These are phyloP conservation scores for Stenurella melanura DNA, from an alignment of 2,888 invertebrate species.

Conservation along the genomic window DNA sequence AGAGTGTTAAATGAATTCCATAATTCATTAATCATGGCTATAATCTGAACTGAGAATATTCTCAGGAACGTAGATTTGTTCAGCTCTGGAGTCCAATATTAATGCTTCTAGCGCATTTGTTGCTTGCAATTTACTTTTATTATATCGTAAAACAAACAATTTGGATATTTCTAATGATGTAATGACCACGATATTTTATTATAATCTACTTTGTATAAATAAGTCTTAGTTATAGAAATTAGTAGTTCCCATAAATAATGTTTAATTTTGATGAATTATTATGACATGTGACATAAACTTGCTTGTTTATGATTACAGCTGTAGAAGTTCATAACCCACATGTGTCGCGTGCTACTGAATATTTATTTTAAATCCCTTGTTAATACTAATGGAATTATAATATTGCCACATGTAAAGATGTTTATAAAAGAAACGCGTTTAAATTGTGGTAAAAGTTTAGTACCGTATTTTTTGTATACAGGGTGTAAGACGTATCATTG, in stretches of 20 bases:
- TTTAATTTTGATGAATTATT: slow-evolving; percentile 2
- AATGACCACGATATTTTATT: background rate
- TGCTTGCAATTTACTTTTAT: too few relatives aligned
- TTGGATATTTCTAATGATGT: too few relatives aligned
- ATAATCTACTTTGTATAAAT: background rate
- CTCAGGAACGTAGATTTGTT: too few relatives aligned
- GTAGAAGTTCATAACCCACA: background rate
- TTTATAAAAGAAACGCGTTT: slow-evolving; percentile 9
- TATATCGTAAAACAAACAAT: too few relatives aligned
- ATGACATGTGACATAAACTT: background rate
- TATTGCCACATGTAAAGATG: slow-evolving; percentile 34
- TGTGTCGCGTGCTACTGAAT: background rate
- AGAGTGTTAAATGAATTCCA: too few relatives aligned
- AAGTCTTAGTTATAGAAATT: background rate
- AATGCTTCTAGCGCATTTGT: too few relatives aligned
- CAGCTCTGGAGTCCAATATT: too few relatives aligned
- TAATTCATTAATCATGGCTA: too few relatives aligned
- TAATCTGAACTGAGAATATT: too few relatives aligned
- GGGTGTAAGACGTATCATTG: too few relatives aligned
- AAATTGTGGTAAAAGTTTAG: background rate
- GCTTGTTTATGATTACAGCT: slow-evolving; percentile 1
- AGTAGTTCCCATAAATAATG: background rate
- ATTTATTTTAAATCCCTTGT: slow-evolving; percentile 2
- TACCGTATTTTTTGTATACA: background rate
- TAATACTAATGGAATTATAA: slow-evolving; percentile 9